These are phyloP conservation scores for Germaria angustata DNA, from an alignment of 2,888 invertebrate genomes.

Conservation along the genomic window DNA sequence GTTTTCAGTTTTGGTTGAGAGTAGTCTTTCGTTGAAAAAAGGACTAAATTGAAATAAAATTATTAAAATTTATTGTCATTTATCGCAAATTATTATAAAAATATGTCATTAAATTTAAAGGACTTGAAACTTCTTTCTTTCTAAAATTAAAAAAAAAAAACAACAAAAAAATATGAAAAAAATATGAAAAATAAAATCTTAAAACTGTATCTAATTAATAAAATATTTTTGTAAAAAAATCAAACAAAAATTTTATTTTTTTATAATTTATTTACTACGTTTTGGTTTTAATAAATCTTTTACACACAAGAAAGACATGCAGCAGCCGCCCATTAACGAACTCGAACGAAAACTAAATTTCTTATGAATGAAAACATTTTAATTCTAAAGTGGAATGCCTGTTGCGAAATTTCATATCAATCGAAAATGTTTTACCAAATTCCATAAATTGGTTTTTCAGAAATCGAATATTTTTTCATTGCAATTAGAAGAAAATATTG, in stretches of 20 bases:
- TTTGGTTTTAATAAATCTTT: not conserved
- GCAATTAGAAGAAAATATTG: too few species aligned
- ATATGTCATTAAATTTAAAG: slow-evolving; percentile 22
- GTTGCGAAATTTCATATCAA: too few species aligned
- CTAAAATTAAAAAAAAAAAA: slow-evolving; percentile 11
- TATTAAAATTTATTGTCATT: slow-evolving; percentile 34
- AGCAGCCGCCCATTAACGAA: too few species aligned
- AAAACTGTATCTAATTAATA: slow-evolving; percentile 23
- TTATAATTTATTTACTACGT: slow-evolving; percentile 1
- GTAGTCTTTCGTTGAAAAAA: slow-evolving; percentile 29
- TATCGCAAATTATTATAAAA: slow-evolving; percentile 19
- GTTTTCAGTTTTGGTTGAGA: slow-evolving; percentile 18
- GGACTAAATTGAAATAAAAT: slow-evolving; percentile 25
- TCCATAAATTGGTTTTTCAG: too few species aligned
- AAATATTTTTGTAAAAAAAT: slow-evolving; percentile 47
- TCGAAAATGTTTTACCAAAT: too few species aligned
- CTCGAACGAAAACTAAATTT: too few species aligned
- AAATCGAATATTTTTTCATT: too few species aligned
- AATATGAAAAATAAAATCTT: slow-evolving; percentile 12
- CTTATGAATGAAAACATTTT: too few species aligned
- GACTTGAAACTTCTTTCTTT: slow-evolving; percentile 7
- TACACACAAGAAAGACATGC: not conserved
- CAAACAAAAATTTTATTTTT: not conserved
- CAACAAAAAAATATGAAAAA: not conserved
- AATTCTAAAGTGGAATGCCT: too few species aligned